A percentile compares a stretch with the other conserved stretches of the same genome.
Evolutionary conservation across 2,888 invertebrate species (phyloP).

Genomic region (Sarcophaga carnaria): DNA sequence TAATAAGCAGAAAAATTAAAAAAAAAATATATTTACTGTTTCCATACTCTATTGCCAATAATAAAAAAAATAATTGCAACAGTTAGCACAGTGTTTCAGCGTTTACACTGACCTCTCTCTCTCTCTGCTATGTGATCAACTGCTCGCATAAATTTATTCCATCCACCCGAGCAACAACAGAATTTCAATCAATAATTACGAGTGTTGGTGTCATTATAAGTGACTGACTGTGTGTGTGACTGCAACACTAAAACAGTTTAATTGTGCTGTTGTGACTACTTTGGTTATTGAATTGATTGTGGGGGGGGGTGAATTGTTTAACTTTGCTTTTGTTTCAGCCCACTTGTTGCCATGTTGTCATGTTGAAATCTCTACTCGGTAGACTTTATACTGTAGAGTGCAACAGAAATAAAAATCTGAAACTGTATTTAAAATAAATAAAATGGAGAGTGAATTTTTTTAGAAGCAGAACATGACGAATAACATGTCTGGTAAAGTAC

Average conservation of each 20-base stretch:
- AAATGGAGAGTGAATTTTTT: no score
- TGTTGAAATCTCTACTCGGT: no score
- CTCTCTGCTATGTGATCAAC: no score
- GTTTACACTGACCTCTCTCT: slow-evolving; percentile 1
- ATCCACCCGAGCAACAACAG: background rate
- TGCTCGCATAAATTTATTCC: background rate
- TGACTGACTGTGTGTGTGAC: background rate
- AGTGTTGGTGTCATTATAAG: background rate
- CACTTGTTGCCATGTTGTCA: slow-evolving; percentile 23
- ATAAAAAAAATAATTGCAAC: background rate
- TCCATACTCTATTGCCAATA: background rate
- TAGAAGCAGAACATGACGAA: slow-evolving; percentile 4
- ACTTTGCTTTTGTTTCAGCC: no score
- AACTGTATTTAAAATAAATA: no score
- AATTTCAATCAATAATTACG: background rate
- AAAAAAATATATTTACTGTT: background rate
- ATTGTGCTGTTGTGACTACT: no score
- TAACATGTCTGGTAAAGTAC: slow-evolving; percentile 6
- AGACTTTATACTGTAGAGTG: no score
- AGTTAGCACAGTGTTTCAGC: background rate
- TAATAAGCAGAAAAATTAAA: background rate
- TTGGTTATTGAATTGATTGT: background rate
- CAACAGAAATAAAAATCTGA: no score
- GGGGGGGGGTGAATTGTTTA: no score
- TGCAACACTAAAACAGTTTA: no score